phyloP scores from a whole-genome alignment of 2,797 vertebrate species.

The Ataeniobius toweri region DNA sequence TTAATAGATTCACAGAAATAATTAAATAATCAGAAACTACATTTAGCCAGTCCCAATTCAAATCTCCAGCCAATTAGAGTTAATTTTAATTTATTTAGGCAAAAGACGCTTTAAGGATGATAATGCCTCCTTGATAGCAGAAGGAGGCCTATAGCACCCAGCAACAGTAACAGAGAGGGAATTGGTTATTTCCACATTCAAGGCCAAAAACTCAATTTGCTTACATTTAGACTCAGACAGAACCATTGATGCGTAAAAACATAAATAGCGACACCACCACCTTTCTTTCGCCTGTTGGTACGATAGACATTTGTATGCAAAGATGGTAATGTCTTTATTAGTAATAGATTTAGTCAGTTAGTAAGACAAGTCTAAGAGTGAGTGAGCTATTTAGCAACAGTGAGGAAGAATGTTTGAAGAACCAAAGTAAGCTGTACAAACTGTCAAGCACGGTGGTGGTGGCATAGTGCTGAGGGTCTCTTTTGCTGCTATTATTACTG shows the following conservation, averaged over 20 bases:
- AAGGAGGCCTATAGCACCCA: conserved; percentile 14
- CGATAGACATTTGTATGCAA: too few relatives aligned
- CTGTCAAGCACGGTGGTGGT: neutral
- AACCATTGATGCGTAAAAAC: too few relatives aligned
- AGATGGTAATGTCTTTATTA: too few relatives aligned
- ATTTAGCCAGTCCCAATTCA: conserved; percentile 8
- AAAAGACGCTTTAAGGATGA: too few relatives aligned
- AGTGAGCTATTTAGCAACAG: neutral
- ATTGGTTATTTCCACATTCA: neutral
- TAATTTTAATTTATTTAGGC: neutral
- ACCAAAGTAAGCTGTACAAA: too few relatives aligned
- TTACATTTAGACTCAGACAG: too few relatives aligned
- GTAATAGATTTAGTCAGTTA: neutral
- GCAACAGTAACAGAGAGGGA: neutral
- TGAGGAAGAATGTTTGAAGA: neutral
- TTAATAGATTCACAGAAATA: too few relatives aligned
- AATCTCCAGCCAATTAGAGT: neutral
- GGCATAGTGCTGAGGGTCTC: neutral
- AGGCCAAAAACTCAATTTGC: neutral
- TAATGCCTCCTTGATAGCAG: neutral
- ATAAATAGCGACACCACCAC: too few relatives aligned
- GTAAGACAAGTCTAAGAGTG: neutral
- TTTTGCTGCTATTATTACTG: neutral
- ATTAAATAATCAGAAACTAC: neutral
- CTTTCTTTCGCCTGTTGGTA: too few relatives aligned